Evolutionary conservation across 2,797 vertebrate genomes (phyloP).

Genomic region (Cephalopachus bancanus): DNA sequence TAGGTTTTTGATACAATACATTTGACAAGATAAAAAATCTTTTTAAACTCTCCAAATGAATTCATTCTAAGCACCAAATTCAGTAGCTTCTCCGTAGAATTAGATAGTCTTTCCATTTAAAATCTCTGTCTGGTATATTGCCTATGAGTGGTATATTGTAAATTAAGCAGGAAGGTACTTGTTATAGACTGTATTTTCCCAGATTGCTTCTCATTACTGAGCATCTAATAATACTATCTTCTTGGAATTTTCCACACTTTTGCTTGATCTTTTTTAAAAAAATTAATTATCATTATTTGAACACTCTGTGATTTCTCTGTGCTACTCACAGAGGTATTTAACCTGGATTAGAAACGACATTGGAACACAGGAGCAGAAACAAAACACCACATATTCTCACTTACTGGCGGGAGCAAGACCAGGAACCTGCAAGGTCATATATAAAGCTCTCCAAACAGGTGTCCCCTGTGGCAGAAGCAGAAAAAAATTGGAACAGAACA

Average conservation of each 20-base stretch:
- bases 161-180: conserved; percentile 5
- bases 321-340: conserved; percentile 47
- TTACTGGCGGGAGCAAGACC: too few relatives aligned
- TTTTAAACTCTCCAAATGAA: conserved; percentile 53
- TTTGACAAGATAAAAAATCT: conserved; percentile 65
- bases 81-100: conserved; percentile 35
- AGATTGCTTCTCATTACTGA: conserved; percentile 60
- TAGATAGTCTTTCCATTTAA: conserved; percentile 53
- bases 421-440: too few relatives aligned
- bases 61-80: conserved; percentile 60
- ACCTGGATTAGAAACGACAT: conserved; percentile 32
- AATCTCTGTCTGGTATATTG: conserved; percentile 34
- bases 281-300: conserved; percentile 13
- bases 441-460: too few relatives aligned
- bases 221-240: background rate
- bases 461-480: too few relatives aligned
- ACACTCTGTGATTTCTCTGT: background rate
- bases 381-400: too few relatives aligned
- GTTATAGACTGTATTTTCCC: conserved; percentile 1
- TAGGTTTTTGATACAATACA: conserved; percentile 46
- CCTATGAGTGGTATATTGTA: background rate
- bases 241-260: conserved; percentile 60
- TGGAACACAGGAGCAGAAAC: background rate
- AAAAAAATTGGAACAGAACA: too few relatives aligned
- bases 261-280: background rate